These are phyloP conservation scores for Epinephelus awoara DNA, from an alignment of 2,797 vertebrate genomes.

Conservation along the genomic window DNA sequence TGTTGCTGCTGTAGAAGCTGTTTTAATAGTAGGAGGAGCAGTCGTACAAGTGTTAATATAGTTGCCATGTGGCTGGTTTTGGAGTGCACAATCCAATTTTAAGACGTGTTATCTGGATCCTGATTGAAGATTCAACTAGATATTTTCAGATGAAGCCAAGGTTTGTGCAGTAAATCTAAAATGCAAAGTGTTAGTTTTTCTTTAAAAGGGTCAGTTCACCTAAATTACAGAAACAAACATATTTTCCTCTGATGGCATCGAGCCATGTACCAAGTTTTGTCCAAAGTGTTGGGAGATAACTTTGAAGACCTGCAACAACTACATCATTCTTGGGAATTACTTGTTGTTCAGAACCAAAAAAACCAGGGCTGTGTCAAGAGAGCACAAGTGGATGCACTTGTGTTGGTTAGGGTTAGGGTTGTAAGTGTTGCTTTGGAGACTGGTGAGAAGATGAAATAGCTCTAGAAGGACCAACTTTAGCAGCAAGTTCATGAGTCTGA, in stretches of 20 bases:
- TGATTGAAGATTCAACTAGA: background rate
- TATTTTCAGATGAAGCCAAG: background rate
- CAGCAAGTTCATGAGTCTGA: background rate
- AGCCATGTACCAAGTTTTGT: background rate
- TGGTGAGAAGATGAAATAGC: background rate
- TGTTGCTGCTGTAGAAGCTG: constrained; percentile 9
- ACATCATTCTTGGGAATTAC: background rate
- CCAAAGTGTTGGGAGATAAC: no score
- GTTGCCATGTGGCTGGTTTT: background rate
- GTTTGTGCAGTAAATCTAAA: background rate
- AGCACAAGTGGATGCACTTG: no score
- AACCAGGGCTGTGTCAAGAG: background rate
- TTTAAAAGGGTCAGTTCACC: background rate
- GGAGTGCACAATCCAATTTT: background rate
- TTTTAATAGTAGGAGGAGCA: constrained; percentile 1
- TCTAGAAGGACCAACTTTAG: background rate
- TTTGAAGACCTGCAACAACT: no score
- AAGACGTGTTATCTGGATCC: background rate
- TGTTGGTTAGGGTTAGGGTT: background rate
- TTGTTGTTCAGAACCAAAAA: background rate
- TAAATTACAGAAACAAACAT: background rate
- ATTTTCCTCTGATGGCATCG: background rate
- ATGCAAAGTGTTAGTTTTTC: background rate
- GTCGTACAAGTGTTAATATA: background rate
- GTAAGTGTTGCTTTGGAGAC: background rate